Conservation (phyloP, 64 coral and sea anemone species). For the Porites lutea region DNA sequence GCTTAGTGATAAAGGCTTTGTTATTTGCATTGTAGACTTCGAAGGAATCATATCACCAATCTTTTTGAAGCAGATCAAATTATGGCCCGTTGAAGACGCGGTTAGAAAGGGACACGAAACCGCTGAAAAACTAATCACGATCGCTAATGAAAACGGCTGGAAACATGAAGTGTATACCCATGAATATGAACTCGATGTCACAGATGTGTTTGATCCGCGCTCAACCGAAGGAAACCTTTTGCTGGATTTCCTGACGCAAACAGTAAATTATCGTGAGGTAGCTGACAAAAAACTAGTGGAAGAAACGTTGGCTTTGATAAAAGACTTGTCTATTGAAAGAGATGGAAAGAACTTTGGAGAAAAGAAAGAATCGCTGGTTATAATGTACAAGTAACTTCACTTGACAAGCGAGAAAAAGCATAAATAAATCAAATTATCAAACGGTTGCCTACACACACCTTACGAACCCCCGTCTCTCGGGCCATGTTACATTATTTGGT, state of each 20-base stretch:
- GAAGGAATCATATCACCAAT: neutral
- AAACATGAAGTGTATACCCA: slow-evolving; percentile 20
- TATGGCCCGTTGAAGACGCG: neutral
- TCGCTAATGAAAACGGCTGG: slow-evolving; percentile 58
- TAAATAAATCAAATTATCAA: too few species aligned
- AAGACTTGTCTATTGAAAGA: neutral
- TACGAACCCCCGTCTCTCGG: too few species aligned
- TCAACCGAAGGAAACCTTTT: slow-evolving; percentile 56
- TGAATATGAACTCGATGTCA: slow-evolving; percentile 61
- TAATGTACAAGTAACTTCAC: neutral
- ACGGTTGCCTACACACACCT: too few species aligned
- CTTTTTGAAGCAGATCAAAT: neutral
- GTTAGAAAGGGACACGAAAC: neutral
- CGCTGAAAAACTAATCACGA: neutral
- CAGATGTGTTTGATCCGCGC: slow-evolving; percentile 50
- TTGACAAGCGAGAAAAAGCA: too few species aligned
- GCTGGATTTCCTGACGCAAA: slow-evolving; percentile 59
- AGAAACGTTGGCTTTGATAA: neutral
- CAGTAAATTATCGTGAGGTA: slow-evolving; percentile 22
- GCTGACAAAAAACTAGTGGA: slow-evolving; percentile 28
- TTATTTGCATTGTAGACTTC: neutral
- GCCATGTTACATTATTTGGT: too few species aligned
- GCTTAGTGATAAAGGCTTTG: neutral
- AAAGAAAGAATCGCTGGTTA: neutral
- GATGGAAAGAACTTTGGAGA: slow-evolving; percentile 22